Evolutionary conservation across 1,140 invertebrate genomes (phyloP).

Genomic region (Mycetomoellerius zeteki): DNA sequence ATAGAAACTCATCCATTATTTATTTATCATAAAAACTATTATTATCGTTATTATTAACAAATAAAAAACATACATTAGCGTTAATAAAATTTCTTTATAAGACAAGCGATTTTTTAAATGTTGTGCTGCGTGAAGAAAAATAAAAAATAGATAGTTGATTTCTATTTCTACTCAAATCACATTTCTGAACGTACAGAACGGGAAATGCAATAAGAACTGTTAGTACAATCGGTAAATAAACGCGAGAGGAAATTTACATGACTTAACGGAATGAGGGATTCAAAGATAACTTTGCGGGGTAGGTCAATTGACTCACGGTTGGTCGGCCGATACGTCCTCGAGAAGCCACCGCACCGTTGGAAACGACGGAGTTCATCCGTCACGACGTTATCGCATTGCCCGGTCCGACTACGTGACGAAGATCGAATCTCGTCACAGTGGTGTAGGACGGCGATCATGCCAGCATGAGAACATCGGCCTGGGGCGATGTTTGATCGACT

Average conservation of each 20-base stretch:
- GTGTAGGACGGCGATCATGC: conserved; percentile 33
- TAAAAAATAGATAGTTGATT: background rate
- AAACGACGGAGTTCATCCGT: conserved; percentile 55
- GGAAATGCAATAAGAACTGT: conserved; percentile 22
- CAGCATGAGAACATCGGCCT: conserved; percentile 57
- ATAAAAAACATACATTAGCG: background rate
- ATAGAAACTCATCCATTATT: background rate
- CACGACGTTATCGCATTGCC: conserved; percentile 66
- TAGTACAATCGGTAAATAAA: conserved; percentile 24
- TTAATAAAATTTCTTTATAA: background rate
- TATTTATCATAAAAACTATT: background rate
- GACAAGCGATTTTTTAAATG: background rate
- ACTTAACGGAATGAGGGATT: conserved; percentile 29
- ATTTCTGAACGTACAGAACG: background rate
- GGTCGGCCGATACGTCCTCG: conserved; percentile 29
- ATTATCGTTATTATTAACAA: background rate
- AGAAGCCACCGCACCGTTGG: conserved; percentile 44
- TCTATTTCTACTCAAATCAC: background rate
- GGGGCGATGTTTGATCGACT: conserved; percentile 63
- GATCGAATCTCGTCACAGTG: conserved; percentile 66
- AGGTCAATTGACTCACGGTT: conserved; percentile 46
- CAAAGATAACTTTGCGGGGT: conserved; percentile 40
- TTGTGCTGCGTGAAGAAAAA: background rate
- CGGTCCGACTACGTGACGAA: conserved; percentile 60
- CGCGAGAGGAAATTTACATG: conserved; percentile 32